phyloP scores from a whole-genome alignment of 2,797 vertebrate species.

The Bradypodion ventrale region DNA sequence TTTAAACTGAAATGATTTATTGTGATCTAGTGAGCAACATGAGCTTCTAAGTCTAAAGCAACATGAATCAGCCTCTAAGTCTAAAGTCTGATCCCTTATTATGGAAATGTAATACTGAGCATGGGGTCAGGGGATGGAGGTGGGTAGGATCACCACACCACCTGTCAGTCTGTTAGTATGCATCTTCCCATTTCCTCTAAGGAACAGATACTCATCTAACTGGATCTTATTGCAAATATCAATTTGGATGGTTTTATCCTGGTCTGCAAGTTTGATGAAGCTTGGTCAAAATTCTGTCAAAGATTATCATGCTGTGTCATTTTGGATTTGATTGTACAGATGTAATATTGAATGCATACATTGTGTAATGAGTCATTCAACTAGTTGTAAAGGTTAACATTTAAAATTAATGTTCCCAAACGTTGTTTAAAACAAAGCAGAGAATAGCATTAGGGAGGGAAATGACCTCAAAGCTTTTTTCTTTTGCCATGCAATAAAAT shows the following conservation, averaged over 20 bases:
- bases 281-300: constrained; percentile 42
- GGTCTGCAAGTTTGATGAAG: constrained; percentile 31
- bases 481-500: constrained; percentile 17
- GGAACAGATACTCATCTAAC: too few relatives aligned
- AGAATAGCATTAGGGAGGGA: constrained; percentile 18
- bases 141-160: background rate
- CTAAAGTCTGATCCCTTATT: background rate
- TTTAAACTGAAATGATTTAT: constrained; percentile 14
- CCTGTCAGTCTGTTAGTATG: background rate
- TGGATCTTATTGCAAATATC: too few relatives aligned
- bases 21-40: background rate
- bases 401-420: constrained; percentile 52
- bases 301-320: constrained; percentile 49
- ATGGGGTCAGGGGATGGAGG: too few relatives aligned
- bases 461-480: constrained; percentile 3
- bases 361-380: constrained; percentile 42
- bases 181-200: background rate
- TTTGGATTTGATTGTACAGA: constrained; percentile 54
- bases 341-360: constrained; percentile 55
- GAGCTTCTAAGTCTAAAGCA: background rate
- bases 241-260: too few relatives aligned
- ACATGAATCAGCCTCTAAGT: background rate
- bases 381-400: constrained; percentile 40
- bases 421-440: constrained; percentile 36
- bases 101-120: background rate